phyloP scores from a whole-genome alignment of 64 coral and sea anemone genomes.

The Acropora tenuis region DNA sequence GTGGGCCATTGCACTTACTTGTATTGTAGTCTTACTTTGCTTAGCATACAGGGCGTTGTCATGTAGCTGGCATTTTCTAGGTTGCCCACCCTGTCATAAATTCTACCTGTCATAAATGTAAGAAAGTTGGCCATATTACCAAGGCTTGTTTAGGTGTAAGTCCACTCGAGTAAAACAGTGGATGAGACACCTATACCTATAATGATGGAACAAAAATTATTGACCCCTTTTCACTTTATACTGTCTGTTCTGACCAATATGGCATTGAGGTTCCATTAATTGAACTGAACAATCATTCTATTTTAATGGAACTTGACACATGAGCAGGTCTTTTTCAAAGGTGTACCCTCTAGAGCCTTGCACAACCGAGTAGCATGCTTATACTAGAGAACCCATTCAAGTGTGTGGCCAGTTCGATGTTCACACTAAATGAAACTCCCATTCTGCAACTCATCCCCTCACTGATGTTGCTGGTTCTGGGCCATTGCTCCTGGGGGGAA shows the following conservation, averaged over 20 bases:
- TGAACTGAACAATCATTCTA: not conserved
- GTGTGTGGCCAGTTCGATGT: not conserved
- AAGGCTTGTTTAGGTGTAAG: not conserved
- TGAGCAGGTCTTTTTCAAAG: constrained; percentile 4
- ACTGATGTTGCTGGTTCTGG: not conserved
- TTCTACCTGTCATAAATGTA: not conserved
- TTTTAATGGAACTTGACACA: constrained; percentile 28
- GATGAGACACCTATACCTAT: not conserved
- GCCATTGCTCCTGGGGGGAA: not conserved
- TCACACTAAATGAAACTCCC: not conserved
- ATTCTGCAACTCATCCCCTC: not conserved
- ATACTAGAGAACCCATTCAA: not conserved
- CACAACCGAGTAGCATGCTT: not conserved
- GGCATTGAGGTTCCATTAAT: not conserved
- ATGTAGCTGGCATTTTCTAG: no score
- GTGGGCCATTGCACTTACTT: no score
- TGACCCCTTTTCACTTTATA: constrained; percentile 7
- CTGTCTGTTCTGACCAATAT: not conserved
- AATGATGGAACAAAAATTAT: not conserved
- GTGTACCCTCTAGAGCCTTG: constrained; percentile 1
- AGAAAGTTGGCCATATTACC: not conserved
- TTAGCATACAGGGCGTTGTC: no score
- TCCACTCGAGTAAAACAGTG: not conserved
- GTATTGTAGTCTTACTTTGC: no score
- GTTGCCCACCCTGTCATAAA: no score